Evolutionary conservation across 1,140 invertebrate species (phyloP).

Genomic region (Drosophila azteca): DNA sequence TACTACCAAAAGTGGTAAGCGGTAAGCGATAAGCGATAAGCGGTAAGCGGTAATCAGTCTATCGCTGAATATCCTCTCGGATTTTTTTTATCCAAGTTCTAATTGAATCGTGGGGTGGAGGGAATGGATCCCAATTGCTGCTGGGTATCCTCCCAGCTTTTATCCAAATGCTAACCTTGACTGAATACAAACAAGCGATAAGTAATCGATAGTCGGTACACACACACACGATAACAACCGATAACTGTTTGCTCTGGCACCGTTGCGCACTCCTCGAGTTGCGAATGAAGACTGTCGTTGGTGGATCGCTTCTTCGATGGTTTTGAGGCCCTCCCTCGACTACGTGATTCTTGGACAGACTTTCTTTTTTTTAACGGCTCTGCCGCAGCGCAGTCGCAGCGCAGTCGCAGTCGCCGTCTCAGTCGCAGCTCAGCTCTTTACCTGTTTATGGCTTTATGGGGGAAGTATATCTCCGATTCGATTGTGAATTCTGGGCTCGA

Average conservation of each 20-base stretch:
- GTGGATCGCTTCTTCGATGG: constrained; percentile 70
- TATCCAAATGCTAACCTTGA: constrained; percentile 55
- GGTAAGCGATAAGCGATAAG: no score
- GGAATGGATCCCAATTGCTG: background rate
- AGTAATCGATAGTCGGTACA: constrained; percentile 15
- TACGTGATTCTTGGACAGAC: constrained; percentile 66
- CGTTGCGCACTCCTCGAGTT: constrained; percentile 72
- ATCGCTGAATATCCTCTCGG: constrained; percentile 22
- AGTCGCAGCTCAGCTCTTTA: constrained; percentile 26
- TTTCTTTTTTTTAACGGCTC: constrained; percentile 43
- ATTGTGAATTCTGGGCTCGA: constrained; percentile 42
- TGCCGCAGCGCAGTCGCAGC: constrained; percentile 21
- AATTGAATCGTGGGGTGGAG: no score
- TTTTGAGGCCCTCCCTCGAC: constrained; percentile 63
- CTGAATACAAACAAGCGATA: constrained; percentile 19
- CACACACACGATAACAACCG: constrained; percentile 51
- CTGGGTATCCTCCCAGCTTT: constrained; percentile 13
- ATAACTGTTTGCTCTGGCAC: constrained; percentile 36
- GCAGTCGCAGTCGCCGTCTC: background rate
- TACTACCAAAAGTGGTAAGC: no score
- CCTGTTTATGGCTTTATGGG: constrained; percentile 41
- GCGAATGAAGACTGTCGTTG: constrained; percentile 77
- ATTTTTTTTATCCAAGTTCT: no score
- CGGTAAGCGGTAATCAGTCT: no score
- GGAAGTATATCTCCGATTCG: constrained; percentile 39